Conservation (phyloP, 2,113 vertebrate species). For the Tragelaphus buxtoni region DNA sequence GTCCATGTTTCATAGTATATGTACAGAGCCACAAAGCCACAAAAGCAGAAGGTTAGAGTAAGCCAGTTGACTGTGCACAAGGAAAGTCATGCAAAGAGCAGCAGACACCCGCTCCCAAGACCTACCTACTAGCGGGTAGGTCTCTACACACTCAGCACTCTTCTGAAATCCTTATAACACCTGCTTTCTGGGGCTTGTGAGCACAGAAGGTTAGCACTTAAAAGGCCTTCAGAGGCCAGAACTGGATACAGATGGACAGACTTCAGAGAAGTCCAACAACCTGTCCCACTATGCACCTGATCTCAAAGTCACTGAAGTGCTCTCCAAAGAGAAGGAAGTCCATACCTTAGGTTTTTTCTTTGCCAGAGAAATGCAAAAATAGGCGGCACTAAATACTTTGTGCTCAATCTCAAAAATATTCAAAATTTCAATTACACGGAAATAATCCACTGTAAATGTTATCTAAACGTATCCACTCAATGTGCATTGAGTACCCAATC, state of each 20-base stretch:
- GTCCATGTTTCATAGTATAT: neutral
- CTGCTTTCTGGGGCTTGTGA: neutral
- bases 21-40: neutral
- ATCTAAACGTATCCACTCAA: neutral
- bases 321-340: neutral
- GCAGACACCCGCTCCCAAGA: rapidly evolving
- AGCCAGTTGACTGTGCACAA: rapidly evolving
- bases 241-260: neutral
- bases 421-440: neutral
- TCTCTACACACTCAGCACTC: neutral
- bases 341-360: neutral
- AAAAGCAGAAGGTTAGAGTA: neutral
- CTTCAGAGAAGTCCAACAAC: neutral
- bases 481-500: neutral
- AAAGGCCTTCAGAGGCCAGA: neutral
- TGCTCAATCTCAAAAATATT: neutral
- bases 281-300: neutral
- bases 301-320: neutral
- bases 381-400: neutral
- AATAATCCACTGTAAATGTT: neutral
- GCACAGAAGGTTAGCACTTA: neutral
- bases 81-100: rapidly evolving
- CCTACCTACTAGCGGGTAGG: rapidly evolving
- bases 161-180: neutral
- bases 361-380: neutral